Percentiles rank a stretch among this genome's conserved stretches.
These are phyloP conservation scores for Manduca sexta DNA, from an alignment of 1,140 invertebrate genomes.

Conservation along the genomic window DNA sequence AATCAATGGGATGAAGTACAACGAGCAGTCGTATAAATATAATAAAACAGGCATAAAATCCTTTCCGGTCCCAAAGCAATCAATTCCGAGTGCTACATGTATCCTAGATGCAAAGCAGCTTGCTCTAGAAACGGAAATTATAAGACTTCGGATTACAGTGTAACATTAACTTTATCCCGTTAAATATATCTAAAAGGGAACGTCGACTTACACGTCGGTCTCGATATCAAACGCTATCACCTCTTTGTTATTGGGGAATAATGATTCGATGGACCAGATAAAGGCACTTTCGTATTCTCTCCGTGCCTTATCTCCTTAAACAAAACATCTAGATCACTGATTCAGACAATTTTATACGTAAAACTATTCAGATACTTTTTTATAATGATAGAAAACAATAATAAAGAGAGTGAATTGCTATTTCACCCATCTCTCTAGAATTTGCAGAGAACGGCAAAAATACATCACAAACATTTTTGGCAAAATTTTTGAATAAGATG, in stretches of 20 bases:
- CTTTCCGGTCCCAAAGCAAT: neutral
- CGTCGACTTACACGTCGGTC: constrained; percentile 1
- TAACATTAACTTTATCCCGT: neutral
- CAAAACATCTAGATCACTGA: constrained; percentile 7
- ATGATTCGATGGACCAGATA: constrained; percentile 9
- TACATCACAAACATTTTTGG: too few species aligned
- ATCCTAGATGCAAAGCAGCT: neutral
- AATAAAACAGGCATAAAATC: neutral
- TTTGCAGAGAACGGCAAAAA: too few species aligned
- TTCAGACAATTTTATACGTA: neutral
- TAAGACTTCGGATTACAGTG: neutral
- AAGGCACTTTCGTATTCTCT: constrained; percentile 6
- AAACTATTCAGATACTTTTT: too few species aligned
- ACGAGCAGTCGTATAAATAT: too few species aligned
- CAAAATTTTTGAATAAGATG: too few species aligned
- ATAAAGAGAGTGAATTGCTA: too few species aligned
- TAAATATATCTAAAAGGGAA: constrained; percentile 6
- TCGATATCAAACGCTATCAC: constrained; percentile 4
- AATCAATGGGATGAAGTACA: too few species aligned
- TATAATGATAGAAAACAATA: too few species aligned
- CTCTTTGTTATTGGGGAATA: constrained; percentile 6
- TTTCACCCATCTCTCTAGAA: too few species aligned
- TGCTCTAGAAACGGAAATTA: neutral
- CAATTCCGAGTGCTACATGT: neutral
- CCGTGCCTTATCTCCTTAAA: constrained; percentile 13